phyloP scores from a whole-genome alignment of 2,888 invertebrate species.

The Conistra vaccinii region DNA sequence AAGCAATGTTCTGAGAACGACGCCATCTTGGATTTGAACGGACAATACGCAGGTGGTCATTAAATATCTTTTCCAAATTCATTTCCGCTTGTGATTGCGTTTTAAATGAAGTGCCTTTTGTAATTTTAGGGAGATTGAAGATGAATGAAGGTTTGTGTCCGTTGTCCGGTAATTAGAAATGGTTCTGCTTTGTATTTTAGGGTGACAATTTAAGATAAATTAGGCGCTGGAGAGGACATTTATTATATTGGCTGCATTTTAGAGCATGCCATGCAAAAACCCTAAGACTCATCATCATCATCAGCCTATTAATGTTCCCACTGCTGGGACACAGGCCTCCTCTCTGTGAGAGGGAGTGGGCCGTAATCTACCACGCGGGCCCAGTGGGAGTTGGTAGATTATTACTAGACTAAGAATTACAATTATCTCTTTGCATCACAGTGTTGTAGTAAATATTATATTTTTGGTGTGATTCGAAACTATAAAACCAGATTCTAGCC shows the following conservation, averaged over 20 bases:
- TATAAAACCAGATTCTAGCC: not conserved
- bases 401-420: too few relatives aligned
- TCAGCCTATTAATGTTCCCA: too few relatives aligned
- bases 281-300: too few relatives aligned
- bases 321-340: too few relatives aligned
- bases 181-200: slow-evolving; percentile 14
- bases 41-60: slow-evolving; percentile 83
- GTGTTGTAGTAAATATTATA: not conserved
- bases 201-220: slow-evolving; percentile 39
- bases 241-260: not conserved
- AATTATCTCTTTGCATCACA: too few relatives aligned
- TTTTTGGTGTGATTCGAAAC: not conserved
- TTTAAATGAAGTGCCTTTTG: slow-evolving; percentile 63
- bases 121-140: slow-evolving; percentile 44
- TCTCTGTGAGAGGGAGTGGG: too few relatives aligned
- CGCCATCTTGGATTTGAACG: slow-evolving; percentile 60
- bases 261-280: not conserved
- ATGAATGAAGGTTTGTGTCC: slow-evolving; percentile 40
- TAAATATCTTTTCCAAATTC: slow-evolving; percentile 83
- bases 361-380: too few relatives aligned
- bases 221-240: not conserved
- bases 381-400: too few relatives aligned
- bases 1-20: slow-evolving; percentile 77
- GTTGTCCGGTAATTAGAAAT: slow-evolving; percentile 50
- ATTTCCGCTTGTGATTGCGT: slow-evolving; percentile 82